phyloP scores from a whole-genome alignment of 2,113 vertebrate genomes.

The Ceyx margarethae region DNA sequence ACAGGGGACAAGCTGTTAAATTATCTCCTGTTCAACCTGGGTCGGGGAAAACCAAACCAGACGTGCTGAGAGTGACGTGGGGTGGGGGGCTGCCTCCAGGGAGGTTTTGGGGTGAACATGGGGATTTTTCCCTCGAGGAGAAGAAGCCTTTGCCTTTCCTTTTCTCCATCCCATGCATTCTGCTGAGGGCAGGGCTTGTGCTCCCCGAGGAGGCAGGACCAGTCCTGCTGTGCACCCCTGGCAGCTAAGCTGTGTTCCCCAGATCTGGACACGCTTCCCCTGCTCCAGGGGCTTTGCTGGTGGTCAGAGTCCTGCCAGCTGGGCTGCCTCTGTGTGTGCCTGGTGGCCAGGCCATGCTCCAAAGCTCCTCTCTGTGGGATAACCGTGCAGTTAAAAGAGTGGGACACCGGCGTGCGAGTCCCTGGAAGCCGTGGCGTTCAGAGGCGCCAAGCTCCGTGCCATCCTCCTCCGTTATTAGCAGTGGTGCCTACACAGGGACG shows the following conservation, averaged over 20 bases:
- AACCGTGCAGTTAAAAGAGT: background rate
- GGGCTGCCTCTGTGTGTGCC: accelerated
- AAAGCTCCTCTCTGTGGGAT: background rate
- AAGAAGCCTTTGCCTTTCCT: background rate
- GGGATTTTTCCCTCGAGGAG: background rate
- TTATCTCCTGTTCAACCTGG: background rate
- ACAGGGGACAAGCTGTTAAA: background rate
- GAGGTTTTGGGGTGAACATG: background rate
- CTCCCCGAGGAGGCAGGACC: background rate
- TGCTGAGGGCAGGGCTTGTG: background rate
- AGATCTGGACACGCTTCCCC: accelerated
- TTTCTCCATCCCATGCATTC: accelerated
- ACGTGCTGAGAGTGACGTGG: background rate
- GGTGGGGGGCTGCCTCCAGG: background rate
- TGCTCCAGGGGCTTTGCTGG: accelerated
- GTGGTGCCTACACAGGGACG: background rate
- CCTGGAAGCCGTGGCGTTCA: background rate
- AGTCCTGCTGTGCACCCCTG: accelerated
- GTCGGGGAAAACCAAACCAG: background rate
- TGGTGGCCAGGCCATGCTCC: background rate
- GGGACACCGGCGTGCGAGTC: background rate
- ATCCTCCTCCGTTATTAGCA: background rate
- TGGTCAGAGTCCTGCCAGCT: background rate
- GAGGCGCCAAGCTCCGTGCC: background rate
- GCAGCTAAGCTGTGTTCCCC: accelerated